Base-by-base conservation (phyloP, 2,888 invertebrate genomes). In the Drosophila birchii region DNA sequence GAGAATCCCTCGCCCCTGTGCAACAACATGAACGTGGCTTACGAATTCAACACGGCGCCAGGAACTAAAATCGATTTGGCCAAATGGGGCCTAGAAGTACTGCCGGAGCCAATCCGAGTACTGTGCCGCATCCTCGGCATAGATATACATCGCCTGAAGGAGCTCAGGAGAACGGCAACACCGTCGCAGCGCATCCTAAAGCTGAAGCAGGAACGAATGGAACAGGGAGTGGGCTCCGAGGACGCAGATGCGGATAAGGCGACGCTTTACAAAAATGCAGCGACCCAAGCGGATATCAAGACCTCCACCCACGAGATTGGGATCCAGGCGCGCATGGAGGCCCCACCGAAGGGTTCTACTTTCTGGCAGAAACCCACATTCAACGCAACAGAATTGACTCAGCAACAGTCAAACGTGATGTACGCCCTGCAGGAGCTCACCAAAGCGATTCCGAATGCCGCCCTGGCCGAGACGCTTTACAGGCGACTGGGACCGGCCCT, bases 1-100 rank as follows among this genome's bases (percentile, higher is more conserved):
- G 72, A 86, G 41, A 73, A 88, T 53, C 79, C 84, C 2, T 84
- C 84, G n/a, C 84, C 84, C 6, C 34, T 84, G 7, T 67, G 70
- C 55, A 84, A 80, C 38, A 88, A 88, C 29, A 76, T 60, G 29
- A 84, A 84, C 43, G 86, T 84, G 0, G 49, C 32, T 0, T 84
- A 87, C 26, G 74, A 64, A 18, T 88, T 84, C 9, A 84, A 83
- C 26, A 86, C 84, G 6, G 78, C 74, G 0, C 74, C 78, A 0
- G 69, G 69, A 0, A 54, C 73, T 0, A 29, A 64, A 7, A 79
- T 83, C 5, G 44, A 71, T 11, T 11, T 84, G 9, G 16, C 54
- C 16, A 76, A 75, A 11, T 84, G 88, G 84, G 84, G 84, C 7
- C 18, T 84, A 23, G 62, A 80, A 36, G 34, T 56, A 0, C 11